These are phyloP conservation scores for Panzeria rudis DNA, from an alignment of 2,888 invertebrate species.

Conservation along the genomic window DNA sequence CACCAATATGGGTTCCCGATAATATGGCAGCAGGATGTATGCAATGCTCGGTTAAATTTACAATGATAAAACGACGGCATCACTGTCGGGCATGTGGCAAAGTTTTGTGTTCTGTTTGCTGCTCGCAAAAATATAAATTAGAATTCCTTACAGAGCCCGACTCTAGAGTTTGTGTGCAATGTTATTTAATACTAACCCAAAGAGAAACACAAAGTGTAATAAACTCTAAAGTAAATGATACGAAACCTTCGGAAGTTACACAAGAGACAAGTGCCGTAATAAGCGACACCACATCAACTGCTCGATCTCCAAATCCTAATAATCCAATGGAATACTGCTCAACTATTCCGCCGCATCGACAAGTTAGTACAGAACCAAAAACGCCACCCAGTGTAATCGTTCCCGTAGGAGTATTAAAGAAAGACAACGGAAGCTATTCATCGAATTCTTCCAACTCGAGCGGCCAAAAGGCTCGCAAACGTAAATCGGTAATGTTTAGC, in stretches of 20 bases:
- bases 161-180: slow-evolving; percentile 90
- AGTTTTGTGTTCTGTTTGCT: slow-evolving; percentile 92
- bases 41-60: slow-evolving; percentile 92
- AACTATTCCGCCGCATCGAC: slow-evolving; percentile 90
- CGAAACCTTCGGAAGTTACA: not conserved
- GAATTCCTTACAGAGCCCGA: slow-evolving; percentile 90
- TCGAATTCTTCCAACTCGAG: slow-evolving; percentile 77
- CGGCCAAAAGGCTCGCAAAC: slow-evolving; percentile 84
- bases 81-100: slow-evolving; percentile 95
- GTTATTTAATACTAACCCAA: slow-evolving; percentile 86
- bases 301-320: slow-evolving; percentile 90
- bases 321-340: slow-evolving; percentile 95
- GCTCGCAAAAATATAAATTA: slow-evolving; percentile 88
- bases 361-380: slow-evolving; percentile 85
- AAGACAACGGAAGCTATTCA: slow-evolving; percentile 82
- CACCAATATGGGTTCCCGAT: slow-evolving; percentile 95
- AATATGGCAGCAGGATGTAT: slow-evolving; percentile 91
- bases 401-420: slow-evolving; percentile 92
- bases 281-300: slow-evolving; percentile 68
- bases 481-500: slow-evolving; percentile 93
- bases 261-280: slow-evolving; percentile 58
- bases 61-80: slow-evolving; percentile 91
- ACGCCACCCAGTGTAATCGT: slow-evolving; percentile 91
- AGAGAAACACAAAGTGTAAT: slow-evolving; percentile 76
- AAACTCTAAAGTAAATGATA: slow-evolving; percentile 2